Base-by-base conservation (phyloP, 1,140 invertebrate species). In the Ptiloglossa arizonensis region DNA sequence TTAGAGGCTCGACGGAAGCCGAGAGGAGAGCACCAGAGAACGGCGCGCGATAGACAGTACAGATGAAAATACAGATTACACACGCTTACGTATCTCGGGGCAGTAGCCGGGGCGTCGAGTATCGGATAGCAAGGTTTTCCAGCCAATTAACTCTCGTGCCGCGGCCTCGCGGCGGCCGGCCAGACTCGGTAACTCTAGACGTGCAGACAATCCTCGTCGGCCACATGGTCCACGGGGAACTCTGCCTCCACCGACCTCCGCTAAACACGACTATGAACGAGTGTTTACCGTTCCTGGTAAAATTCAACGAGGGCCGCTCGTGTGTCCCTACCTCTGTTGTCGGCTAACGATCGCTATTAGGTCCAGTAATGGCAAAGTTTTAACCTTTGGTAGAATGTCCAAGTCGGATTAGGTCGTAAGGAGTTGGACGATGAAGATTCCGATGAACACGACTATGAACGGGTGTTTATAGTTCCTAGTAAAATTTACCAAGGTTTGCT, bases 81-180 rank as follows among this genome's bases (percentile, higher is more conserved):
- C 80, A 74, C 82, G 83, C 82, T 77, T 84, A 90, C 87, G 88
- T 89, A 88, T 89, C 87, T 82, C 83, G 83, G 79, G 83, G 83
- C 88, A 83, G 90, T 90, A 90, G 89, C 89, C 78, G 83, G 62
- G 85, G 87, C 60, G 71, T 89, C 82, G 85, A 86, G 88, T 91
- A 91, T 91, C 90, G 86, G 89, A 89, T 91, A 89, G 87, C 90
- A 78, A 87, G 86, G 89, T 92, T 92, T 92, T 92, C 90, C 90
- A 90, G 88, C 86, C 90, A 91, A 92, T 92, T 92, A 91, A 90
- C 89, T 89, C 85, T 73, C 56, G 83, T 85, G 76, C 67, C 80
- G 80, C 80, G 84, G 83, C 46, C 80, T 67, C 72, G 70, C 75
- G 79, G 70, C 75, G 79, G 79, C 41, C 17, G 75, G 80, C 79